Conservation (phyloP, 2,888 invertebrate genomes). For the Hydropsyche betteni region DNA sequence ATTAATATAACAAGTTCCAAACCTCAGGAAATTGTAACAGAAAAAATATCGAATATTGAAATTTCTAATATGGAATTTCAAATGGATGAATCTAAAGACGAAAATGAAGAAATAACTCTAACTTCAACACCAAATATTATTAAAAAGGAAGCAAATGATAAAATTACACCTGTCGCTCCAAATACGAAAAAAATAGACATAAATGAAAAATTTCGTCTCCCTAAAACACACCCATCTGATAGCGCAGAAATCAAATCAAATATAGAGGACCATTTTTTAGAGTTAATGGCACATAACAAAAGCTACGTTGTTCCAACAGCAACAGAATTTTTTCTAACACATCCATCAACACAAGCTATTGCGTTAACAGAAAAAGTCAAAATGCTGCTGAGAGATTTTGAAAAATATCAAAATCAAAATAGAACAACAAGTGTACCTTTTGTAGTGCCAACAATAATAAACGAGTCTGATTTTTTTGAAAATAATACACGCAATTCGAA, state of each 20-base stretch:
- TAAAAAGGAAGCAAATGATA: not conserved
- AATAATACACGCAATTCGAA: not conserved
- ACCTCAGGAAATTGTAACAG: slow-evolving; percentile 56
- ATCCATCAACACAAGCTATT: slow-evolving; percentile 50
- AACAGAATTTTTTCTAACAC: slow-evolving; percentile 50
- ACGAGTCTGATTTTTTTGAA: slow-evolving; percentile 3
- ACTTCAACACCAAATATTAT: not conserved
- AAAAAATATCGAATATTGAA: slow-evolving; percentile 56
- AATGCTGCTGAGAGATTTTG: slow-evolving; percentile 43
- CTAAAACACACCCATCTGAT: slow-evolving; percentile 49
- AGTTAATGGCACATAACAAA: slow-evolving; percentile 31
- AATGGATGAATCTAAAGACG: not conserved
- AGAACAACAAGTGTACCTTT: slow-evolving; percentile 40
- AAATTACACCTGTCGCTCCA: not conserved
- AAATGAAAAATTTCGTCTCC: slow-evolving; percentile 51
- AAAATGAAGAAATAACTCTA: not conserved
- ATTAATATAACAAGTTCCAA: slow-evolving; percentile 8
- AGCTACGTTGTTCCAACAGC: slow-evolving; percentile 49
- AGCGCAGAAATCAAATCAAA: slow-evolving; percentile 33
- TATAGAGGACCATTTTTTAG: slow-evolving; percentile 38
- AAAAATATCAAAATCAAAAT: slow-evolving; percentile 34
- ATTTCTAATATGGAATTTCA: not conserved
- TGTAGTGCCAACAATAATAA: not conserved
- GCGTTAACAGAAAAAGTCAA: slow-evolving; percentile 48
- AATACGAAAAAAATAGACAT: slow-evolving; percentile 48